Evolutionary conservation across 1,140 invertebrate species (phyloP), one percentile per base, ranked within the genome.

Genomic region (Acromyrmex charruanus): DNA sequence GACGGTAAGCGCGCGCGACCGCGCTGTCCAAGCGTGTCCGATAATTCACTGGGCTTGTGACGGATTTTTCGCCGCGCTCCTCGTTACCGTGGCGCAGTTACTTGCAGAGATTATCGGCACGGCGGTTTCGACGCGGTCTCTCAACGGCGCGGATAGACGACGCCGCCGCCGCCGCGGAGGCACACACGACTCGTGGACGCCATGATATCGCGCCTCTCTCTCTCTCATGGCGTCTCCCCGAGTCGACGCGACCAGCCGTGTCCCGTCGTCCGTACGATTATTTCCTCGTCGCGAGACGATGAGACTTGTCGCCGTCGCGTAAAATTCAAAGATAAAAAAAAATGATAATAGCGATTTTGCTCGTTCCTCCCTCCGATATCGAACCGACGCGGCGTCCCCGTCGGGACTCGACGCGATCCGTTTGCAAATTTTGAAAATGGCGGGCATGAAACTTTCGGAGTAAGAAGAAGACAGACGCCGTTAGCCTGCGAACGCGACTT

Each of bases 381-480:
- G 65, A 68, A 7, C 18, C 65, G 39, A 44, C 66, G 39, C 66
- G 66, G 21, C 66, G 66, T 69, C 66, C 39, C 49, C 9, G 55
- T 21, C n/a, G n/a, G 7, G 55, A 58, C 53, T 58, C 3, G 16
- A 59, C 39, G 66, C 21, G 31, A 14, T n/a, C 69, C 55, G 39
- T 63, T 82, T 25, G 77, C 55, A 44, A 80, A 85, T 86, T 91
- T 91, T 91, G 89, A 91, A 91, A 91, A 91, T 91, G 90, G 90
- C 90, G 90, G 90, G 90, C 89, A 89, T 87, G 89, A 85, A 87
- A 81, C 74, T 90, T 90, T 89, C 44, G 63, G 81, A 79, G 44
- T n/a, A 14, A 63, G 16, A 87, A 75, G 63, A n/a, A 25, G 12
- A 18, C 6, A 18, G 77, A 71, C 77, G 65, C 65, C 16, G 61